Percentiles rank a stretch among this genome's conserved stretches.
Evolutionary conservation across 2,797 vertebrate genomes (phyloP).

Genomic region (Chaenodraco wilsoni): DNA sequence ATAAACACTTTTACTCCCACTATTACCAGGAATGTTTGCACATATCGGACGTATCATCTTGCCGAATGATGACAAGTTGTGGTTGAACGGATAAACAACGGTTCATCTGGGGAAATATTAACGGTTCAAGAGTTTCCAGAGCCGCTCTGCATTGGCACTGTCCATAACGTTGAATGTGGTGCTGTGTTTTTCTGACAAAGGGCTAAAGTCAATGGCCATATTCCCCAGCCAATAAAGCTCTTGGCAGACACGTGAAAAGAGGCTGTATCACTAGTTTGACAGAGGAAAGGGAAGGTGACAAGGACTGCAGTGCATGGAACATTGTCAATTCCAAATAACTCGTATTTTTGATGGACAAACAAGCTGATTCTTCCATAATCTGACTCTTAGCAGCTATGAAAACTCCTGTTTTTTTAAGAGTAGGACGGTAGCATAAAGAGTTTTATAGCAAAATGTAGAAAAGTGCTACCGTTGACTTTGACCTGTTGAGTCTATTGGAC

Average conservation of each 20-base stretch:
- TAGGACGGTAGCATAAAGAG: background rate
- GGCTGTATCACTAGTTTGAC: background rate
- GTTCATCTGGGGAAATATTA: background rate
- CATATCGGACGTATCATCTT: too few relatives aligned
- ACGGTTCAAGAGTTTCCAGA: background rate
- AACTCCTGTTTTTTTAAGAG: background rate
- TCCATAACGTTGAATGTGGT: too few relatives aligned
- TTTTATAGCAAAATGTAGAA: conserved; percentile 1
- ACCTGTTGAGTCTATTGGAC: background rate
- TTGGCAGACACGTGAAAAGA: background rate
- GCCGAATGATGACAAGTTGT: too few relatives aligned
- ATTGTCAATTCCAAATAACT: background rate
- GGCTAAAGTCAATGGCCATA: background rate
- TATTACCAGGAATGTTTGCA: too few relatives aligned
- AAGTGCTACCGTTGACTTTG: background rate
- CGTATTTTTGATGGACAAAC: background rate
- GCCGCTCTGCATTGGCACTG: too few relatives aligned
- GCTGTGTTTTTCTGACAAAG: background rate
- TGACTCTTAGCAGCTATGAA: background rate
- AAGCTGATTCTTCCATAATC: background rate
- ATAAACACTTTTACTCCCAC: too few relatives aligned
- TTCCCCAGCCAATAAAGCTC: background rate
- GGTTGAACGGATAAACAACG: background rate
- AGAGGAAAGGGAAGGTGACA: too few relatives aligned
- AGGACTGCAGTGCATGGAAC: too few relatives aligned